These are phyloP conservation scores for Zapus hudsonius DNA, from an alignment of 2,113 vertebrate genomes.

Conservation along the genomic window DNA sequence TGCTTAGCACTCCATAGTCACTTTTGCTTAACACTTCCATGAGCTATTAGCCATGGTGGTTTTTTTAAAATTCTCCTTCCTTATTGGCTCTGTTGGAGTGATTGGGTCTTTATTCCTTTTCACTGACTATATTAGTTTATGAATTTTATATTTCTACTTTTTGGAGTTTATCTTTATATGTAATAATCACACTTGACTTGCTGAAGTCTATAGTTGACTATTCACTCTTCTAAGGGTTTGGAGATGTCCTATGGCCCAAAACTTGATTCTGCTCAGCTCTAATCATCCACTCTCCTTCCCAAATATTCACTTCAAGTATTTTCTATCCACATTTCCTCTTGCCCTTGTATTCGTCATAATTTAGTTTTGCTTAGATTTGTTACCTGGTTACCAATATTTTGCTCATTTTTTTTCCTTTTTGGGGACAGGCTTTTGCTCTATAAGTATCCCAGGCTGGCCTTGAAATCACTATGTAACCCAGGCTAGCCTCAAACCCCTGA, in stretches of 20 bases:
- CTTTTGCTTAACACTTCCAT: neutral
- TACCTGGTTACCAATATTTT: neutral
- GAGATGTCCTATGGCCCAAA: neutral
- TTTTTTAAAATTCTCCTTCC: conserved; percentile 25
- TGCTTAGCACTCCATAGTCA: too few species aligned
- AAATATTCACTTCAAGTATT: conserved; percentile 2
- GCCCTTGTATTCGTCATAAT: neutral
- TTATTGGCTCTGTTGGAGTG: neutral
- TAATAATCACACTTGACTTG: neutral
- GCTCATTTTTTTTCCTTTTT: neutral
- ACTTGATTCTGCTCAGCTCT: neutral
- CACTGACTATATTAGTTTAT: neutral
- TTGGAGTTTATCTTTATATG: neutral
- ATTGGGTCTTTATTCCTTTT: neutral
- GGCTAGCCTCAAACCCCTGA: neutral
- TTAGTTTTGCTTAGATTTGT: neutral
- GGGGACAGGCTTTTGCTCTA: neutral
- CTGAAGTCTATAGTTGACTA: neutral
- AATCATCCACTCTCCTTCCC: conserved; percentile 16
- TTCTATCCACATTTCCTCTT: neutral
- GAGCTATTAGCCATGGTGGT: neutral
- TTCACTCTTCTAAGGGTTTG: neutral
- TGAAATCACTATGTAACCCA: neutral
- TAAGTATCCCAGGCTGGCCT: neutral
- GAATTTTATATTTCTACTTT: neutral